These are phyloP conservation scores for Pasiphila rectangulata DNA, from an alignment of 2,888 invertebrate genomes.

Conservation along the genomic window DNA sequence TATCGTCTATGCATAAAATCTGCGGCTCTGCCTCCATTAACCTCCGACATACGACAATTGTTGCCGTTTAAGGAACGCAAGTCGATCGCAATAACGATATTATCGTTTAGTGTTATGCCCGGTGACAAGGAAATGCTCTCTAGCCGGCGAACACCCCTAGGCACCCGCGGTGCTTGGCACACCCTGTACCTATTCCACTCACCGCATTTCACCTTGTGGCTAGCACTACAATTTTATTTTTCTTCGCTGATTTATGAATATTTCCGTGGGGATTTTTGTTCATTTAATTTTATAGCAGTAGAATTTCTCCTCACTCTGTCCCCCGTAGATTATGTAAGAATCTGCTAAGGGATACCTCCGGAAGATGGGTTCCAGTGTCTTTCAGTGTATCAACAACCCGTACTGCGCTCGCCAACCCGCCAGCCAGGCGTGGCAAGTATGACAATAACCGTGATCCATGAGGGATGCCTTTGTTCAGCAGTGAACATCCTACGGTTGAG, in stretches of 20 bases:
- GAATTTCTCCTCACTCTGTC: too few species aligned
- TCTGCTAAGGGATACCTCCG: too few species aligned
- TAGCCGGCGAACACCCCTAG: slow-evolving; percentile 48
- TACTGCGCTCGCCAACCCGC: too few species aligned
- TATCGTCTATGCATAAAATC: slow-evolving; percentile 57
- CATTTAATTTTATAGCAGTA: background rate
- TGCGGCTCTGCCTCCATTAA: slow-evolving; percentile 59
- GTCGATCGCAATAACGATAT: slow-evolving; percentile 68
- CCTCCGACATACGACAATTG: slow-evolving; percentile 66
- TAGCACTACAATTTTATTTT: slow-evolving; percentile 13
- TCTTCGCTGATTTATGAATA: background rate
- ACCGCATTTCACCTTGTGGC: slow-evolving; percentile 18
- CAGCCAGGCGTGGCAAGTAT: too few species aligned
- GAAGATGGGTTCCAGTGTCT: too few species aligned
- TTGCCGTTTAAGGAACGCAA: slow-evolving; percentile 70
- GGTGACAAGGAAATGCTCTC: slow-evolving; percentile 78
- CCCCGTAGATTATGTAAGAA: too few species aligned
- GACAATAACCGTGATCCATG: too few species aligned
- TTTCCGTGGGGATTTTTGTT: background rate
- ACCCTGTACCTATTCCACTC: slow-evolving; percentile 25
- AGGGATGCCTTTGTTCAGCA: too few species aligned
- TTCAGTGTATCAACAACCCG: too few species aligned
- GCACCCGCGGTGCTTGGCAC: slow-evolving; percentile 44
- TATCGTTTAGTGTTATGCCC: slow-evolving; percentile 77
- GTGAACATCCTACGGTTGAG: too few species aligned